phyloP scores from a whole-genome alignment of 2,113 vertebrate genomes.

The Grantiella picta region DNA sequence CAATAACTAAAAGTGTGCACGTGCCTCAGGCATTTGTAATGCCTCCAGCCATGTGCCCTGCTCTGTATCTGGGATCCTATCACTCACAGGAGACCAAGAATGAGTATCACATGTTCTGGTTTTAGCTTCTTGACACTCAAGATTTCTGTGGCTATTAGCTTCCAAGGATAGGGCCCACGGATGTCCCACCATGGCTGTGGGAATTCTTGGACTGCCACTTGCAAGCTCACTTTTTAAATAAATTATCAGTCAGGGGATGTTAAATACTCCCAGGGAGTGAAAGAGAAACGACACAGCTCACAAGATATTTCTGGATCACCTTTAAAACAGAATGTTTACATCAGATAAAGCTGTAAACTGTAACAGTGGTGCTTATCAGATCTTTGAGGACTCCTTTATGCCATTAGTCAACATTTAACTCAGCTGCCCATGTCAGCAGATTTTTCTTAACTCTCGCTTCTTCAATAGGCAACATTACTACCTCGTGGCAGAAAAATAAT shows the following conservation, averaged over 20 bases:
- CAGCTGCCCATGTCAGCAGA: neutral
- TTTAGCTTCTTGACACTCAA: neutral
- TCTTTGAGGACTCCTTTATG: neutral
- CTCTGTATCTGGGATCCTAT: neutral
- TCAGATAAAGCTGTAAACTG: neutral
- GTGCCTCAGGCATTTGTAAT: neutral
- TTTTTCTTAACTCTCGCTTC: neutral
- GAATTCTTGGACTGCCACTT: neutral
- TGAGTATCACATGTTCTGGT: neutral
- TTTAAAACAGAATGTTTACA: constrained; percentile 27
- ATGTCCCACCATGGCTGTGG: neutral
- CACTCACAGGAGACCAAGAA: neutral
- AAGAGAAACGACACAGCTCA: neutral
- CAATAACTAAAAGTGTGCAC: neutral
- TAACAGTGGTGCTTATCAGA: neutral
- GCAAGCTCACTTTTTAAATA: neutral
- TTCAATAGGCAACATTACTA: neutral
- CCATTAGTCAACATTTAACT: neutral
- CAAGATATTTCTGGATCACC: neutral
- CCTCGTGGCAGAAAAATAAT: neutral
- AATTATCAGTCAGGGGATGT: neutral
- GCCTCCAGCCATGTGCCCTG: neutral
- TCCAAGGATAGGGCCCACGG: neutral
- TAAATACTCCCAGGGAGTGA: neutral
- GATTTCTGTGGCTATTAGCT: neutral